Evolutionary conservation across 2,888 invertebrate genomes (phyloP).

Genomic region (Parelbella ahira): DNA sequence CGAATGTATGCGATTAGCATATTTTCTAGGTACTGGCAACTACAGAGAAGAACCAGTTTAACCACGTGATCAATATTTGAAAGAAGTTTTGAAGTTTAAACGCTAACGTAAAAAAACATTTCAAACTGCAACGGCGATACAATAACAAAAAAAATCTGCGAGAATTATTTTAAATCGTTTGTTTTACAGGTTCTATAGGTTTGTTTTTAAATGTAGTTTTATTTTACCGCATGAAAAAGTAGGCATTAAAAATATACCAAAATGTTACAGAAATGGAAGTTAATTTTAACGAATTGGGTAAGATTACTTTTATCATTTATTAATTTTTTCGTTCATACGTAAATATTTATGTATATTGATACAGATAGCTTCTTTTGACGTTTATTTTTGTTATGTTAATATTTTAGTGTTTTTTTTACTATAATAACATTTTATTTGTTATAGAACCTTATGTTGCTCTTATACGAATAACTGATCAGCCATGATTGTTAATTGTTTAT

Average conservation of each 20-base stretch:
- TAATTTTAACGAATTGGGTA: conserved; percentile 69
- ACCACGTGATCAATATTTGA: background rate
- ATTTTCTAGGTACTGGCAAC: no score
- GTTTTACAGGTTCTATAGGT: conserved; percentile 47
- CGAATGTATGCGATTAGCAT: no score
- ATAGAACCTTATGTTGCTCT: no score
- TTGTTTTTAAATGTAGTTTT: conserved; percentile 36
- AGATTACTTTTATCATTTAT: no score
- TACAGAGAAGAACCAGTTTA: conserved; percentile 2
- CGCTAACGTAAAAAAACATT: conserved; percentile 38
- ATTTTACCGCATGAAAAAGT: conserved; percentile 24
- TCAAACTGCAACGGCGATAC: conserved; percentile 65
- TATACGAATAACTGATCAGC: no score
- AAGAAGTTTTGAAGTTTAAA: conserved; percentile 11
- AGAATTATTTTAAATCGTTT: conserved; percentile 35
- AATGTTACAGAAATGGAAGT: conserved; percentile 70
- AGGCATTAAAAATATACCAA: conserved; percentile 29
- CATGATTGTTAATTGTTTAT: no score
- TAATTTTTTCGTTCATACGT: no score
- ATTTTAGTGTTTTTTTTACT: no score
- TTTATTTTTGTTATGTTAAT: no score
- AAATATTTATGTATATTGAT: no score
- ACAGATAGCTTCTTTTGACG: no score
- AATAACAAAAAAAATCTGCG: conserved; percentile 33
- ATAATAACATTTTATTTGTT: no score